These are phyloP conservation scores for Lepus europaeus DNA, from an alignment of 2,113 vertebrate species.

Conservation along the genomic window DNA sequence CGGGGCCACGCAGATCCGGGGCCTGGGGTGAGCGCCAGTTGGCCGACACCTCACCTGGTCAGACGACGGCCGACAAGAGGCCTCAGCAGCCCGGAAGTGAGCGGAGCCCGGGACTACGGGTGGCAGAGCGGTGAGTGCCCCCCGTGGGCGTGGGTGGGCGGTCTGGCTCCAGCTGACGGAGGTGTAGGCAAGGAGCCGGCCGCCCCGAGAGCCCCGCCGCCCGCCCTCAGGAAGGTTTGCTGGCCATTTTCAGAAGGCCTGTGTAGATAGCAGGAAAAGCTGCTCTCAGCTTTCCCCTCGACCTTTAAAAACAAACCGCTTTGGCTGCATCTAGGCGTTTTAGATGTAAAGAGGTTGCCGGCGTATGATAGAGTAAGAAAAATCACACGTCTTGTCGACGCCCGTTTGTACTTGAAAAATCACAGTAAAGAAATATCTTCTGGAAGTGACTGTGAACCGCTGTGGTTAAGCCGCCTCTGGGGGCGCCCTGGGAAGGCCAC, in stretches of 20 bases:
- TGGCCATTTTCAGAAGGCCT: slow-evolving; percentile 45
- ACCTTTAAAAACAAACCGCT: background rate
- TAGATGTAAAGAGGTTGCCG: slow-evolving; percentile 63
- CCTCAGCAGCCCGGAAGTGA: background rate
- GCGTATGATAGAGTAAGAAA: slow-evolving; percentile 63
- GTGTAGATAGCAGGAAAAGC: slow-evolving; percentile 77
- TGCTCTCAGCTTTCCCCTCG: slow-evolving; percentile 69
- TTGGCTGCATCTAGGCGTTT: background rate
- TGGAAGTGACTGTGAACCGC: slow-evolving; percentile 49
- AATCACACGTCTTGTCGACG: slow-evolving; percentile 5
- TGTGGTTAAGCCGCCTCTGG: no score
- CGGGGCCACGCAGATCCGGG: no score
- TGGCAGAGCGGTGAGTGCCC: background rate
- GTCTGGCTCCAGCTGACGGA: no score
- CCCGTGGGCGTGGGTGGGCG: background rate
- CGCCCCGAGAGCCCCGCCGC: background rate
- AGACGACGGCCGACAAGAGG: no score
- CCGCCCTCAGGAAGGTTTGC: slow-evolving; percentile 43
- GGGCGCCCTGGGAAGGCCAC: no score
- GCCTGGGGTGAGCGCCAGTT: background rate
- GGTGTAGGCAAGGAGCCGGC: background rate
- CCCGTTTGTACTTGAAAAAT: background rate
- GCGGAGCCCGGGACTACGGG: background rate
- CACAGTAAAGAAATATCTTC: slow-evolving; percentile 30
- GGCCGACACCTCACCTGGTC: background rate